These are phyloP conservation scores for Drosophila pseudoobscura DNA, from an alignment of 1,140 invertebrate species.

Conservation along the genomic window DNA sequence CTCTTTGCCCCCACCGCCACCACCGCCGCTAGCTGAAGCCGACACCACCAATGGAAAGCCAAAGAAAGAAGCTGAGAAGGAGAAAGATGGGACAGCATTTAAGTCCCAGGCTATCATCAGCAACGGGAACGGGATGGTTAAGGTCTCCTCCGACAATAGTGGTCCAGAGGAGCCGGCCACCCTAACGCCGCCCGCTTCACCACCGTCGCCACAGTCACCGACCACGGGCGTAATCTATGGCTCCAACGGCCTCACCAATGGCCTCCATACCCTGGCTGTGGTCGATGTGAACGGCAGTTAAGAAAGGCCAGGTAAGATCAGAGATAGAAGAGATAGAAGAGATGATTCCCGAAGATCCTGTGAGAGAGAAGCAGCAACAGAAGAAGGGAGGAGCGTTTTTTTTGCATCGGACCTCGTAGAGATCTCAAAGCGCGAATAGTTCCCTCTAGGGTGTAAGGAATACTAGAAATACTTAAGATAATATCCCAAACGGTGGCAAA, in stretches of 20 bases:
- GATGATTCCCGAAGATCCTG: not conserved
- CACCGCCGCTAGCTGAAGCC: conserved; percentile 42
- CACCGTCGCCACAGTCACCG: conserved; percentile 28
- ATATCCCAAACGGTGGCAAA: too few species aligned
- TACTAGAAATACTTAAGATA: conserved; percentile 10
- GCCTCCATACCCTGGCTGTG: conserved; percentile 50
- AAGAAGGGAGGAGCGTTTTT: not conserved
- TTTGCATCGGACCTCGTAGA: conserved; percentile 18
- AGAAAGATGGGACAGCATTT: conserved; percentile 4
- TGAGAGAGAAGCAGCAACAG: not conserved
- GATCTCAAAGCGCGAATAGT: conserved; percentile 7
- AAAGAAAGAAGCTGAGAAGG: conserved; percentile 1
- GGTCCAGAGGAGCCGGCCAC: conserved; percentile 50
- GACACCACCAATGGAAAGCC: conserved; percentile 7
- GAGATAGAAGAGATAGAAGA: not conserved
- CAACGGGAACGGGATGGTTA: conserved; percentile 34
- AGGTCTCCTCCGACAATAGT: not conserved
- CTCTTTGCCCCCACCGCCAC: conserved; percentile 79
- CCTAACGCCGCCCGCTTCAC: conserved; percentile 72
- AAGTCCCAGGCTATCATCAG: conserved; percentile 2
- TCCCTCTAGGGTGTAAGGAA: conserved; percentile 11
- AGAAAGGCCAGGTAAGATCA: conserved; percentile 32
- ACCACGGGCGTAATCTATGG: conserved; percentile 31
- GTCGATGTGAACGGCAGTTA: conserved; percentile 80
- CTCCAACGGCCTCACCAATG: conserved; percentile 48